Conservation (phyloP, 2,888 invertebrate species). For the Punctoribates punctum region DNA sequence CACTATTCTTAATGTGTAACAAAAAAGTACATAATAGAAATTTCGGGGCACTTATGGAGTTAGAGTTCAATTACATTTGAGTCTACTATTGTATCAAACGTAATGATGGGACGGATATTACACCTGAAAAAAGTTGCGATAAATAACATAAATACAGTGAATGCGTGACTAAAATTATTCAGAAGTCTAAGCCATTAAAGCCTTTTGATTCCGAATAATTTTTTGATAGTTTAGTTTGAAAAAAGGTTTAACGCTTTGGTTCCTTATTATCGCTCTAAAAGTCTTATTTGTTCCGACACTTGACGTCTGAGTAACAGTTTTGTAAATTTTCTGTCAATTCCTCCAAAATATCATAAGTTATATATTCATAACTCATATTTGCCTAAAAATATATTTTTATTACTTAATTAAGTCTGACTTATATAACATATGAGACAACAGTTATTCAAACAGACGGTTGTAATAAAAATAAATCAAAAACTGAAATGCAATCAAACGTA, state of each 20-base stretch:
- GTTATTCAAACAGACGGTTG: not conserved
- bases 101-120: not conserved
- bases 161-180: slow-evolving; percentile 30
- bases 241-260: not conserved
- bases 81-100: not conserved
- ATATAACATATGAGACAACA: not conserved
- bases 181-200: not conserved
- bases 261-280: not conserved
- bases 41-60: not conserved
- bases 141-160: slow-evolving; percentile 1
- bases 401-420: slow-evolving; percentile 15
- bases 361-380: too few species aligned
- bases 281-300: not conserved
- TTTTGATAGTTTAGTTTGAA: not conserved
- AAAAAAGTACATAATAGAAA: too few species aligned
- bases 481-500: not conserved
- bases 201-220: not conserved
- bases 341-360: not conserved
- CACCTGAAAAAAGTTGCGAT: slow-evolving; percentile 18
- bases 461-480: slow-evolving; percentile 14
- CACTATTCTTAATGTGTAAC: too few species aligned
- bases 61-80: not conserved
- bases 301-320: not conserved
- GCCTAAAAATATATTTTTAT: not conserved
- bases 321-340: not conserved